Evolutionary conservation across 2,888 invertebrate species (phyloP).

Genomic region (Drosophila lacicola): DNA sequence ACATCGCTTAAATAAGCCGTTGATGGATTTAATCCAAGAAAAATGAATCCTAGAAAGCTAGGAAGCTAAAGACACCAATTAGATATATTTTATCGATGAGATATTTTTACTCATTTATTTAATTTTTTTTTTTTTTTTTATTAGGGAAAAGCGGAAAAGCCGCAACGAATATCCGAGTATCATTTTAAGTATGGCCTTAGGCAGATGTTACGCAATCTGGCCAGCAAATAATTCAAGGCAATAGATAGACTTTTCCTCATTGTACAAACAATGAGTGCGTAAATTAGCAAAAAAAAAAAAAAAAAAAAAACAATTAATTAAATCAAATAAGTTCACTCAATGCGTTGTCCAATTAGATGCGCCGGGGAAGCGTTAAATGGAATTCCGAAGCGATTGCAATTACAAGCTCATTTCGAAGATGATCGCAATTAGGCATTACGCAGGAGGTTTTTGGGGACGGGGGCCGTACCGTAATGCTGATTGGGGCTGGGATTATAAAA

Average conservation of each 20-base stretch:
- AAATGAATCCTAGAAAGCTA: no score
- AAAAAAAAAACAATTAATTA: background rate
- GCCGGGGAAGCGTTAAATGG: slow-evolving; percentile 50
- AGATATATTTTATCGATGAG: no score
- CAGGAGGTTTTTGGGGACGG: slow-evolving; percentile 22
- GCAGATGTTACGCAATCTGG: slow-evolving; percentile 28
- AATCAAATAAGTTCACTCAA: slow-evolving; percentile 8
- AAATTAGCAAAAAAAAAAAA: slow-evolving; percentile 15
- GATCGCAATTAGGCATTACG: slow-evolving; percentile 53
- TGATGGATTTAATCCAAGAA: no score
- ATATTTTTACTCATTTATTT: background rate
- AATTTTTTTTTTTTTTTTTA: background rate
- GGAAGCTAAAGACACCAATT: no score
- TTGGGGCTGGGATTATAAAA: slow-evolving; percentile 12
- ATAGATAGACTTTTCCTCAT: slow-evolving; percentile 49
- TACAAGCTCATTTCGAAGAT: slow-evolving; percentile 41
- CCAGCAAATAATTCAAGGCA: slow-evolving; percentile 15
- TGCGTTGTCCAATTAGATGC: slow-evolving; percentile 54
- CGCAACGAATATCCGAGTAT: slow-evolving; percentile 16
- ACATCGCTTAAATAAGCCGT: no score
- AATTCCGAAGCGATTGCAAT: slow-evolving; percentile 46
- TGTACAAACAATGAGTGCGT: slow-evolving; percentile 35
- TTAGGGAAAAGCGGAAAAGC: slow-evolving; percentile 18
- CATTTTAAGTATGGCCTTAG: slow-evolving; percentile 4
- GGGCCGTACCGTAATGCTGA: slow-evolving; percentile 14